Conservation (phyloP, 2,113 vertebrate genomes). For the Ondatra zibethicus region DNA sequence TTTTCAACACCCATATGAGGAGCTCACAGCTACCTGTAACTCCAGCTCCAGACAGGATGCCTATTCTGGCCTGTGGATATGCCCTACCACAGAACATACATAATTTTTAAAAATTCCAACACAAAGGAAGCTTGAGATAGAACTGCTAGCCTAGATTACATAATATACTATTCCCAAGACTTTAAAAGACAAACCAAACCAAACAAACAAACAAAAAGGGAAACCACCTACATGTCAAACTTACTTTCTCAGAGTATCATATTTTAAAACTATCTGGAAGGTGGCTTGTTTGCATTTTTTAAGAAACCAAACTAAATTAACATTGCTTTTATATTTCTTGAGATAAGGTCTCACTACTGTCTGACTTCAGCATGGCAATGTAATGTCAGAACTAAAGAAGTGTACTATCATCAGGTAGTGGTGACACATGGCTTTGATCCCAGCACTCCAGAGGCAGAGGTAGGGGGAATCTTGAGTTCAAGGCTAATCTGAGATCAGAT, state of each 20-base stretch:
- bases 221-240: not conserved
- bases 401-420: too few relatives aligned
- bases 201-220: not conserved
- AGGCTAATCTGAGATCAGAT: not conserved
- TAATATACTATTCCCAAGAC: not conserved
- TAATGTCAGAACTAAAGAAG: not conserved
- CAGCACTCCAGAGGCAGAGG: not conserved
- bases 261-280: conserved; percentile 27
- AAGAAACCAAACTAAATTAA: conserved; percentile 9
- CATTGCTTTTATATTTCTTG: not conserved
- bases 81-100: not conserved
- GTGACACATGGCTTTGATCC: not conserved
- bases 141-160: not conserved
- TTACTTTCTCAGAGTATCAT: not conserved
- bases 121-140: not conserved
- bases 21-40: not conserved
- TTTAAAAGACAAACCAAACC: not conserved
- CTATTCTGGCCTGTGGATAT: too few relatives aligned
- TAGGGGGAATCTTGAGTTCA: not conserved
- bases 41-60: not conserved
- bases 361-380: not conserved
- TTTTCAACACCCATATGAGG: too few relatives aligned
- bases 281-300: not conserved
- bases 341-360: not conserved
- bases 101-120: not conserved